Evolutionary conservation across 2,113 vertebrate genomes (phyloP), one percentile per base, ranked within the genome.

Genomic region (Seriola aureovittata): DNA sequence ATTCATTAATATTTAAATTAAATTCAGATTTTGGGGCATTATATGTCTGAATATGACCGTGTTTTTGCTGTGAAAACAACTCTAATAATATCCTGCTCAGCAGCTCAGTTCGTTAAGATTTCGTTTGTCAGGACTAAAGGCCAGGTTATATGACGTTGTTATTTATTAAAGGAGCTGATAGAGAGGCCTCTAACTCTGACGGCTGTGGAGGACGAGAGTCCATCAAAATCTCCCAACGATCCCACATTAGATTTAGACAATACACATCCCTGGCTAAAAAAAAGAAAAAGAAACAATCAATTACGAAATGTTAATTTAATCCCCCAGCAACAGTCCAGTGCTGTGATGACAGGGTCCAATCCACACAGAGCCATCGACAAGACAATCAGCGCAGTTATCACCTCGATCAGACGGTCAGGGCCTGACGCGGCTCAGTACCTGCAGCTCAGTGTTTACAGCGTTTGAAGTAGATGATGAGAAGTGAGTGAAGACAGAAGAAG

Each of bases 131-230:
- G 11, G 17, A 12, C 11, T 65, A 17, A 66, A 50, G 23, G 36
- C 36, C 48, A 13, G 16, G 42, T 44, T 16, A 19, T 8, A 9
- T 9, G 8, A 11, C 38, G 1, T 8, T 91, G 91, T 93, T 93
- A 94, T 96, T 95, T 93, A 95, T 93, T 90, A 93, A 78, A 64
- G 79, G 88, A 90, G 66, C 87, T 81, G 92, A 91, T 84, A 88
- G 85, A 88, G 88, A 75, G 67, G 88, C 76, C 79, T 42, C 1
- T 8, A 19, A 46, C 82, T 68, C 29, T 29, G 29, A 29, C 29
- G 29, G 29, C 29, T 29, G 84, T 87, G 44, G 77, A 60, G 76
- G 12, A 54, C 13, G 65, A 59, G 86, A 90, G 70, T 81, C 57
- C 54, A 92, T 92, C 91, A 92, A 78, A 89, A 84, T 82, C 59